Conservation (phyloP, 2,113 vertebrate genomes). For the Edolisoma coerulescens region DNA sequence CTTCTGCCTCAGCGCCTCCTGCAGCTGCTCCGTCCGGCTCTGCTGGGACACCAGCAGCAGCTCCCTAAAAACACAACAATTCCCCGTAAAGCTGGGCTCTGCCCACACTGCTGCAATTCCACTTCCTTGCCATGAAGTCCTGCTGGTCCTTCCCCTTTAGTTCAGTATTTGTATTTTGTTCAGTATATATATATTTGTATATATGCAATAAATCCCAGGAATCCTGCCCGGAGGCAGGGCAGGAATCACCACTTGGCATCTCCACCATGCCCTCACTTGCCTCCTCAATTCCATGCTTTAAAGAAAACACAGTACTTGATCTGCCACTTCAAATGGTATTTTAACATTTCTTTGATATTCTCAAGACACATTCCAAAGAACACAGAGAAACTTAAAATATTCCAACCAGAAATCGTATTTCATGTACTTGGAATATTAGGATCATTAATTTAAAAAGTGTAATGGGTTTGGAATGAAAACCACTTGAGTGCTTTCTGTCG, state of each 20-base stretch:
- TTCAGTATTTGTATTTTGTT: background rate
- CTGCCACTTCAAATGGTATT: background rate
- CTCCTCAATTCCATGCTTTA: background rate
- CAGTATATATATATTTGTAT: no score
- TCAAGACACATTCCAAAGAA: background rate
- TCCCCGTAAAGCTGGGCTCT: rapidly evolving
- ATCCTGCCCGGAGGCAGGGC: background rate
- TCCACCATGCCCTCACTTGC: background rate
- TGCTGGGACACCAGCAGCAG: constrained; percentile 74
- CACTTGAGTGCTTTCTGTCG: background rate
- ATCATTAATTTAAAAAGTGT: background rate
- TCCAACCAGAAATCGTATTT: background rate
- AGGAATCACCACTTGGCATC: background rate
- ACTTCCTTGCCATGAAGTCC: background rate
- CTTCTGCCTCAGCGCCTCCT: constrained; percentile 74
- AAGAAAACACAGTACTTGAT: rapidly evolving
- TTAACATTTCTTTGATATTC: background rate
- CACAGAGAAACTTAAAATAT: background rate
- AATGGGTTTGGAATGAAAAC: background rate
- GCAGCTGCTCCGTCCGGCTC: constrained; percentile 76
- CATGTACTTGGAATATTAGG: background rate
- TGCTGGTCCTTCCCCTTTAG: background rate
- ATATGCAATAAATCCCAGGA: background rate
- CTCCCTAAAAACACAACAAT: constrained; percentile 72
- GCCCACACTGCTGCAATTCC: background rate